Base-by-base conservation (phyloP, 2,888 invertebrate genomes). In the Limnephilus rhombicus region DNA sequence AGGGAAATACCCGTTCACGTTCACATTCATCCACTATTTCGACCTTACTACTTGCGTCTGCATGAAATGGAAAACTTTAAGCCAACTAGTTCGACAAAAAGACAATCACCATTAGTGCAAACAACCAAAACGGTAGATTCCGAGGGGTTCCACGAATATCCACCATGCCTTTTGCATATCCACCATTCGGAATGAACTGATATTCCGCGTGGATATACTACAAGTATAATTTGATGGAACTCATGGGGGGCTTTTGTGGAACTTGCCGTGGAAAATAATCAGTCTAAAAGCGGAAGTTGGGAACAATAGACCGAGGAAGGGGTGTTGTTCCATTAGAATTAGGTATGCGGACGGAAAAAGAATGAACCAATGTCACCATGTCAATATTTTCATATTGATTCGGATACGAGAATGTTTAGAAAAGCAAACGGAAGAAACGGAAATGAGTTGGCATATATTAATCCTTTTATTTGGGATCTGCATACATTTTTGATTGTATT, bases 261-360 rank as follows among this genome's bases (percentile, higher is more conserved):
- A 88, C 80, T 89, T 85, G 92, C 91, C 92, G 92, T 93, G 92
- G 93, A 93, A 93, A 94, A 94, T 93, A 94, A 94, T 94, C 94
- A 93, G 93, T 92, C 92, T 92, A 92, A 94, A 93, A 93, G 94
- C 94, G 94, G 94, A 94, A 94, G 92, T 93, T 92, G 89, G 91
- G 93, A 94, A 93, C 94, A 94, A 94, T 93, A 88, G 89, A 85
- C 83, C 85, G 89, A 91, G 89, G 89, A 89, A 92, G 92, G 93
- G 88, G 88, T 87, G 86, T 90, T 53, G 85, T n/a, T 85, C 53
- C 90, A 85, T 90, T 87, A 87, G 53, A 53, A 87, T 87, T 87
- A 87, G 53, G 87, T 87, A 87, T 45, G 53, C 49, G 37, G 18
- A 13, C 31, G 53, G 53, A n/a, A 87, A 41, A 45, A 86, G 45